A percentile compares a stretch with the other conserved stretches of the same genome.
These are phyloP conservation scores for Petromus typicus DNA, from an alignment of 2,113 vertebrate species.

Conservation along the genomic window DNA sequence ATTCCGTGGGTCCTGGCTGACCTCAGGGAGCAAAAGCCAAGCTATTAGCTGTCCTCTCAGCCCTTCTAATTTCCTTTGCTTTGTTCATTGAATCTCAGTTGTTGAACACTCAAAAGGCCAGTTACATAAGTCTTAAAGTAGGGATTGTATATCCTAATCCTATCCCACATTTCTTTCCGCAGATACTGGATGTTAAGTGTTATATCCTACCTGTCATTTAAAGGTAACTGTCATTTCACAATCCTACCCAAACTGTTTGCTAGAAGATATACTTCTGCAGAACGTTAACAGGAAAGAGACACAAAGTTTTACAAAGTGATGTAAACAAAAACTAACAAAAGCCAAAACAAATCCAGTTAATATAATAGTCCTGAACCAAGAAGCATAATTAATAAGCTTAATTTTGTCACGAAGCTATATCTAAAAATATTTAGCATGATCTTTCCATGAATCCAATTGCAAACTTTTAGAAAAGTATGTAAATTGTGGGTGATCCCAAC, in stretches of 20 bases:
- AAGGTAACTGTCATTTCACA: background rate
- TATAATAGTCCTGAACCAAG: background rate
- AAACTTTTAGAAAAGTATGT: background rate
- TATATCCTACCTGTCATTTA: background rate
- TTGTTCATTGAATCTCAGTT: background rate
- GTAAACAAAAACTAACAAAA: background rate
- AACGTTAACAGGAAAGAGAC: background rate
- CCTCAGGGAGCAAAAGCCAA: background rate
- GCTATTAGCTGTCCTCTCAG: background rate
- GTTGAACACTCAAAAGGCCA: background rate
- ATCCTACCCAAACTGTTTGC: background rate
- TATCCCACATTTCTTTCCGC: background rate
- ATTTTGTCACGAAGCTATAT: background rate
- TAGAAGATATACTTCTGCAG: background rate
- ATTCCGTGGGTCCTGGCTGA: background rate
- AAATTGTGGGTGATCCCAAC: background rate
- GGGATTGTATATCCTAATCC: background rate
- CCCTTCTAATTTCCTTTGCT: background rate
- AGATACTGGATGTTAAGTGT: background rate
- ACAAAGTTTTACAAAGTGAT: background rate
- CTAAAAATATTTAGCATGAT: background rate
- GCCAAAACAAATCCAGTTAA: background rate
- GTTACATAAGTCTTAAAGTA: background rate
- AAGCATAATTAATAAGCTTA: background rate
- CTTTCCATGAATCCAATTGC: background rate